Base-by-base conservation (phyloP, 2,113 vertebrate species). In the Corydoras maculifer region DNA sequence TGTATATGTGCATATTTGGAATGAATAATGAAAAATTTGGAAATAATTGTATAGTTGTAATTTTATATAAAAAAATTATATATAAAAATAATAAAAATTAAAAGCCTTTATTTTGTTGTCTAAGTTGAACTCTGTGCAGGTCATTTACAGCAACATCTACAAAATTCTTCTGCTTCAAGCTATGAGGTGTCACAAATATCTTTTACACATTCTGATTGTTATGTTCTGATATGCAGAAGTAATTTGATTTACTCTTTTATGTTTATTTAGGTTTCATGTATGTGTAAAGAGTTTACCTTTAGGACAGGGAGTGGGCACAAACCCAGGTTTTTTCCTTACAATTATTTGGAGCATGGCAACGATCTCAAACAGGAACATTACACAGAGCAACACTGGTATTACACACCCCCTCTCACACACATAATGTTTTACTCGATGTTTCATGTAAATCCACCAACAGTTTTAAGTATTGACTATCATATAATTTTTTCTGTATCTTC, bases 161-260 rank as follows among this genome's bases (percentile, higher is more conserved):
- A 92, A 94, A 83, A 86, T 93, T 72, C 87, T 96, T 77, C 86
- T 97, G 62, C 92, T 98, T 69, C 96, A 98, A 65, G 95, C 94
- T 1, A 91, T 87, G 89, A 95, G 96, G 96, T 98, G 79, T 2
- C 32, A 25, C 7, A 59, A 65, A 13, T 9, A 13, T 43, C 35
- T 43, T 43, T 43, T 2, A 43, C 35, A 43, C 35, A 43, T 43
- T 35, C 32, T 43, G 35, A 43, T 43, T 1, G 1, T 43, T 43
- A 43, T 43, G 35, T 2, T 8, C 35, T 43, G 35, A 43, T 4
- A 43, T 4, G 35, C 35, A 43, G 35, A 2, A 43, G 4, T 43
- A 43, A 43, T 43, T 43, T 43, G 7, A 43, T 43, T 43, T 2
- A 43, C 1, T 43, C 35, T 43, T 74, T 58, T 66, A 43, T 76